Evolutionary conservation across 2,113 vertebrate genomes (phyloP).

Genomic region (Siniperca chuatsi): DNA sequence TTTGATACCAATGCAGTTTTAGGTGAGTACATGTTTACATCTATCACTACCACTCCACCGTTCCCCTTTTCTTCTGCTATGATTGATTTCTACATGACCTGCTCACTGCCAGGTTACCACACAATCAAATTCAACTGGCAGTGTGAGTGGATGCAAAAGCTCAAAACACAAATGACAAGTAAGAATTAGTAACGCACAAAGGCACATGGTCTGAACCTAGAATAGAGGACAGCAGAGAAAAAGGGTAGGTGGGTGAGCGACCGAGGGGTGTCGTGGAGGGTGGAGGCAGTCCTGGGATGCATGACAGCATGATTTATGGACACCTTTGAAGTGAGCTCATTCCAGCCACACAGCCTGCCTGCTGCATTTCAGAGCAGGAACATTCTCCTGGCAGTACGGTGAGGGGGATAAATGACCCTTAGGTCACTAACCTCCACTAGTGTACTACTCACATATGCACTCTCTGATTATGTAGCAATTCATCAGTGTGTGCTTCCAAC

Average conservation of each 20-base stretch:
- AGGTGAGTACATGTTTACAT: conserved; percentile 36
- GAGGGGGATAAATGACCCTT: conserved; percentile 45
- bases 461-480: conserved; percentile 58
- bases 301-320: conserved; percentile 83
- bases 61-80: conserved; percentile 1
- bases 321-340: conserved; percentile 82
- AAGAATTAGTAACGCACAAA: conserved; percentile 11
- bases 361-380: conserved; percentile 59
- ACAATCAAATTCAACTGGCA: conserved; percentile 15
- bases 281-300: conserved; percentile 44
- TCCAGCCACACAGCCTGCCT: conserved; percentile 67
- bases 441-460: conserved; percentile 51
- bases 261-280: conserved; percentile 14
- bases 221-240: conserved; percentile 46
- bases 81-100: conserved; percentile 36
- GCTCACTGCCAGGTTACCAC: background rate
- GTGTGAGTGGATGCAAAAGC: conserved; percentile 7
- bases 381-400: conserved; percentile 47
- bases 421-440: conserved; percentile 60
- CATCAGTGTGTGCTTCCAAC: conserved; percentile 52
- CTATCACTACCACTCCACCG: background rate
- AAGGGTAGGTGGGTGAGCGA: conserved; percentile 40
- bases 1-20: conserved; percentile 40
- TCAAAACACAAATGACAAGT: conserved; percentile 4
- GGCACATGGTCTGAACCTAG: conserved; percentile 41